Percentiles rank a stretch among this genome's conserved stretches.
phyloP scores from a whole-genome alignment of 2,888 invertebrate species.

The Nymphalis polychloros region DNA sequence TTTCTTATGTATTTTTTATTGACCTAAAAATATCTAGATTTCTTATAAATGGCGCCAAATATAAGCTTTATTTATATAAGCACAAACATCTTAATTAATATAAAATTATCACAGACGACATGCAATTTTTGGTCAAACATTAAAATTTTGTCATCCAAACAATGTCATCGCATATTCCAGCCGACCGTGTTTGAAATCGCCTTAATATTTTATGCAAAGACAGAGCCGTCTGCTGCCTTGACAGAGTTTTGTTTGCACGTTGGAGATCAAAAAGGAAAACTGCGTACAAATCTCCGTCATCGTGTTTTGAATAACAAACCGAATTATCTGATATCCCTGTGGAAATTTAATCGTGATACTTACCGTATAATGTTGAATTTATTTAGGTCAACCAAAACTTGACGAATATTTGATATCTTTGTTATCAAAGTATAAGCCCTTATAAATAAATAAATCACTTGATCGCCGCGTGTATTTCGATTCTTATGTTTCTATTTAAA shows the following conservation, averaged over 20 bases:
- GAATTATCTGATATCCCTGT: constrained; percentile 58
- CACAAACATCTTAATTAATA: too few species aligned
- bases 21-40: too few species aligned
- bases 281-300: constrained; percentile 69
- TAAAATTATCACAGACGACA: too few species aligned
- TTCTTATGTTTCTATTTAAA: too few species aligned
- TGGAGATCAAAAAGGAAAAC: constrained; percentile 78
- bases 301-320: constrained; percentile 75
- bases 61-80: too few species aligned
- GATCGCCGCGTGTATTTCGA: too few species aligned
- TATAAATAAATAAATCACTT: too few species aligned
- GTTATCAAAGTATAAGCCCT: background rate
- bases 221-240: constrained; percentile 57
- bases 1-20: too few species aligned
- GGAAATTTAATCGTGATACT: constrained; percentile 28
- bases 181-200: constrained; percentile 19
- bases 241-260: constrained; percentile 69
- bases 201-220: constrained; percentile 77
- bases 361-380: constrained; percentile 15
- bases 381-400: background rate
- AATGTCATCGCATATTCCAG: constrained; percentile 20
- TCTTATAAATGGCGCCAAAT: too few species aligned
- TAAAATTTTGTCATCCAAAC: background rate
- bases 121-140: background rate
- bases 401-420: background rate